Percentiles rank a stretch among this genome's conserved stretches.
These are phyloP conservation scores for Clanis bilineata DNA, from an alignment of 2,888 invertebrate genomes.

Conservation along the genomic window DNA sequence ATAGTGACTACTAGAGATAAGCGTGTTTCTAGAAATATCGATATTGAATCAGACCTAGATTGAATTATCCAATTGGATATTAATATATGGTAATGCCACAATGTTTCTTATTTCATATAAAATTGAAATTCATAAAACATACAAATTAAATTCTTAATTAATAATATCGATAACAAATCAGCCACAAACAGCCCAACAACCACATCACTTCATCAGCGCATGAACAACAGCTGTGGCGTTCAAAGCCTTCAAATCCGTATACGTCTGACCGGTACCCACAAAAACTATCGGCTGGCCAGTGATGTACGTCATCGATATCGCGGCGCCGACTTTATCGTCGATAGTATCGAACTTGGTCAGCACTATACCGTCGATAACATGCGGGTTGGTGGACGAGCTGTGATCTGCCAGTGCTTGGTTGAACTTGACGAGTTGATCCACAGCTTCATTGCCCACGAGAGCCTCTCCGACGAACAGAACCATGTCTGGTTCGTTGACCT, in stretches of 20 bases:
- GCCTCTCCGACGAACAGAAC: slow-evolving; percentile 99
- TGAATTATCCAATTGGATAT: neutral
- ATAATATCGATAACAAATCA: slow-evolving; percentile 4
- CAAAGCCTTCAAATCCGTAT: slow-evolving; percentile 97
- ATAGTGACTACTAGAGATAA: neutral
- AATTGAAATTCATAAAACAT: neutral
- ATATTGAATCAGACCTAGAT: neutral
- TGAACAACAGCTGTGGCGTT: slow-evolving; percentile 98
- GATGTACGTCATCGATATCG: slow-evolving; percentile 99
- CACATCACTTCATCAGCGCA: slow-evolving; percentile 93
- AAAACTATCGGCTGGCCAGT: slow-evolving; percentile 99
- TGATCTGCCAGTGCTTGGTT: slow-evolving; percentile 98
- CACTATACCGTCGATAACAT: slow-evolving; percentile 99
- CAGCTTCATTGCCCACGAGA: slow-evolving; percentile 99
- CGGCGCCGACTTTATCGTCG: slow-evolving; percentile 99
- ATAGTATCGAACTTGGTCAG: slow-evolving; percentile 99
- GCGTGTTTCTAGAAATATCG: neutral
- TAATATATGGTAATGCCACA: too few relatives aligned
- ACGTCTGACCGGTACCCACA: slow-evolving; percentile 99
- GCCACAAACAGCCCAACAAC: neutral
- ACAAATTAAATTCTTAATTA: neutral
- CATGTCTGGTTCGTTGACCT: slow-evolving; percentile 97
- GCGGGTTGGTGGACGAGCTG: slow-evolving; percentile 88
- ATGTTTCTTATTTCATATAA: neutral
- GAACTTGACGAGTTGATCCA: slow-evolving; percentile 99